Percentiles rank a stretch among this genome's conserved stretches.
Conservation (phyloP, 2,888 invertebrate genomes). For the Gymnoscelis rufifasciata region DNA sequence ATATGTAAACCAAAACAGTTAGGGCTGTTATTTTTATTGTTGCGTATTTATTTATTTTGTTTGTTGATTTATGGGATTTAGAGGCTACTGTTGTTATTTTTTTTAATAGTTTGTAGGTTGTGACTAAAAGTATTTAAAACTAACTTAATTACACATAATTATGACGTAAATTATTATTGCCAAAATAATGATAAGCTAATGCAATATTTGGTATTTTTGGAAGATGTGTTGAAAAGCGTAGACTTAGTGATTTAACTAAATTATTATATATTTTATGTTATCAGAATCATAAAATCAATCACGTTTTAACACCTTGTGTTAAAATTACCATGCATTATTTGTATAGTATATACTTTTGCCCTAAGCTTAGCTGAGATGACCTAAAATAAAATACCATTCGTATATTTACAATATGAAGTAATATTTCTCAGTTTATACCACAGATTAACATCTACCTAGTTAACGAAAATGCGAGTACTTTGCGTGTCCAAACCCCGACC, state of each 20-base stretch:
- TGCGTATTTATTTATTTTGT: constrained; percentile 28
- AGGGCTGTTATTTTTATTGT: constrained; percentile 33
- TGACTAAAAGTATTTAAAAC: constrained; percentile 7
- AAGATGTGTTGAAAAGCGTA: neutral
- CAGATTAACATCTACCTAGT: too few species aligned
- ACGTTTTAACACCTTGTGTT: too few species aligned
- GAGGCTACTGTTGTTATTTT: constrained; percentile 11
- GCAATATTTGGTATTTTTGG: constrained; percentile 14
- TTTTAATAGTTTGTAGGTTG: constrained; percentile 13
- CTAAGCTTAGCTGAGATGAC: too few species aligned
- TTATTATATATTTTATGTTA: too few species aligned
- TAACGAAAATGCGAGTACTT: too few species aligned
- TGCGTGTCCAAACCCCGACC: too few species aligned
- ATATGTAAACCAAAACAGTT: neutral
- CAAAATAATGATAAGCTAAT: constrained; percentile 8
- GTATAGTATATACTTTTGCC: too few species aligned
- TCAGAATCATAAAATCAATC: neutral
- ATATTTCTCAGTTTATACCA: too few species aligned
- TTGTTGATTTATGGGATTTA: constrained; percentile 26
- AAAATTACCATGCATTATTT: too few species aligned
- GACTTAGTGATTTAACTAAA: neutral
- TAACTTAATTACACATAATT: neutral
- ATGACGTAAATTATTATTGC: constrained; percentile 6
- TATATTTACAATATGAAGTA: too few species aligned
- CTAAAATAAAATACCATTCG: too few species aligned